Base-by-base conservation (phyloP, 2,113 vertebrate genomes). In the Octodon degus region DNA sequence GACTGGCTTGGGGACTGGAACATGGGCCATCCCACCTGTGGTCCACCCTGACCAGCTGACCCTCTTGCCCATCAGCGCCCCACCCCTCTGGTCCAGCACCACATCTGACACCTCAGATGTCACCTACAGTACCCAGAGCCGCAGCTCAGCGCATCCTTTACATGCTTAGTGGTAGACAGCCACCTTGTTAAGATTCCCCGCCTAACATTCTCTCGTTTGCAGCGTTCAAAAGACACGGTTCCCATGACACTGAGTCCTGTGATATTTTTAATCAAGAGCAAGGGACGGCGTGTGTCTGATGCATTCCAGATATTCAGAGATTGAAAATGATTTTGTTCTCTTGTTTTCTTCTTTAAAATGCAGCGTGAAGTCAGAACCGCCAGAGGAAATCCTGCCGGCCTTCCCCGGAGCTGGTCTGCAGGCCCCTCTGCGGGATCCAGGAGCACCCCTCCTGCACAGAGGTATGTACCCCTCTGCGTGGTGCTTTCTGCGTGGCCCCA, bases 21-120 rank as follows among this genome's bases (percentile, higher is more conserved):
- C 55, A 20, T 0, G 2, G 20, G 22, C 60, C 8, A 2, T 47
- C 50, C 58, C n/a, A 17, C 14, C 0, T 0, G 19, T 0, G 0
- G 34, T 62, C 84, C 34, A 22, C 1, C 20, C 13, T 16, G 0
- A 30, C 68, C 86, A n/a, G 72, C 40, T 7, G 9, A 14, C 30
- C 58, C 86, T 8, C 0, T 12, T 7, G 22, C 55, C 70, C 25
- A 0, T 0, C 7, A 37, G 22, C 7, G 0, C 12, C 37, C 55
- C 47, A 47, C 53, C 37, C 17, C 86, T 17, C 24, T 1, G 0
- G 1, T 16, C 40, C 24, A 0, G 25, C 5, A 0, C 20, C 5
- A 0, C 0, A 4, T 47, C 70, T 7, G 13, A 40, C 2, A 0
- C 1, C 1, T 20, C 7, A 30, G 27, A 2, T 30, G 40, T 89